Evolutionary conservation across 2,888 invertebrate genomes (phyloP), one percentile per base, ranked within the genome.

Genomic region (Neoaliturus tenellus): DNA sequence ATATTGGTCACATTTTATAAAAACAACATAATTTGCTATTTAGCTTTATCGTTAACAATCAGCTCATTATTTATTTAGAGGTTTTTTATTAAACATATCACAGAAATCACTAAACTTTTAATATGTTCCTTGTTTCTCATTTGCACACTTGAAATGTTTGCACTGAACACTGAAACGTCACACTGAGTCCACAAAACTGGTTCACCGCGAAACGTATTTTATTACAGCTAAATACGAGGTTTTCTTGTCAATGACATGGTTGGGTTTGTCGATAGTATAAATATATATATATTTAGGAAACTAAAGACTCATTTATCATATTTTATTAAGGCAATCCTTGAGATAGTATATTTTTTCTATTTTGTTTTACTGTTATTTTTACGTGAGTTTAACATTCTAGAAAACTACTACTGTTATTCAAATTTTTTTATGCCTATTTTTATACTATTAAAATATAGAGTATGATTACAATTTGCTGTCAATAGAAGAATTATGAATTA

Each of bases 61-160:
- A 73, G 55, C 82, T 73, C 71, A 44, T 55, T 55, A 51, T 35
- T 71, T 35, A 55, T 33, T 62, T 82, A 33, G 41, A 48, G 73
- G 33, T 81, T 69, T 58, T 69, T 71, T 82, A 82, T 82, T 82
- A 73, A 82, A 82, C 82, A 82, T 82, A 82, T 82, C 82, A 82
- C 82, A 82, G 82, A 82, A 81, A 82, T 82, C 55, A 82, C 82
- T 82, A 73, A 73, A 41, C 73, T 55, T 71, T 44, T 48, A 69
- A 51, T 71, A 82, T 51, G 25, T 44, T 25, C 82, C 33, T 51
- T 20, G 51, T 71, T 69, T 10, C n/a, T 39, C n/a, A 67, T 4
- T 33, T 35, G 28, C 35, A 31, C 31, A 67, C 35, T 35, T 31
- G 67, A 67, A 67, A 17, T 28, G 17, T 62, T 62, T 69, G 3